Percentiles rank a stretch among this genome's conserved stretches.
These are phyloP conservation scores for Artemia sp. DNA, from an alignment of 2,888 invertebrate species.

Conservation along the genomic window DNA sequence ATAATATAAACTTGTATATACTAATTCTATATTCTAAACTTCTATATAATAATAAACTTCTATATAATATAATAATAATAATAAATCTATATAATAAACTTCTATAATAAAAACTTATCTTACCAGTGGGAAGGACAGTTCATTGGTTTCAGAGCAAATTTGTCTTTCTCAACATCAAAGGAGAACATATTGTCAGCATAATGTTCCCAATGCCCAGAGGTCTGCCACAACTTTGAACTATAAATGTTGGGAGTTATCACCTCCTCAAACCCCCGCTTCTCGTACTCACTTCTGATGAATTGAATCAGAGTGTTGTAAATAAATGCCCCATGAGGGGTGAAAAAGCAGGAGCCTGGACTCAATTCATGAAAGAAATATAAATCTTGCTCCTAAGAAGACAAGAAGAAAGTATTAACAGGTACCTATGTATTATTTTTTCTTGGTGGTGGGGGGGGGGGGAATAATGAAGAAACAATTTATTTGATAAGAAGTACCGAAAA, in stretches of 20 bases:
- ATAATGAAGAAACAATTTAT: too few relatives aligned
- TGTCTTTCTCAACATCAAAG: conserved; percentile 89
- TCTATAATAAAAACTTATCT: conserved; percentile 28
- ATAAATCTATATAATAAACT: not conserved
- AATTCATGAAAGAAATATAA: conserved; percentile 96
- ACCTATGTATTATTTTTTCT: too few relatives aligned
- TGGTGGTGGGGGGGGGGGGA: too few relatives aligned
- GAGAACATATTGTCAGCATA: conserved; percentile 93
- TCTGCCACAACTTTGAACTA: conserved; percentile 90
- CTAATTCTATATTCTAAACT: too few relatives aligned
- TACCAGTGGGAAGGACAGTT: conserved; percentile 97
- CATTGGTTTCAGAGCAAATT: conserved; percentile 94
- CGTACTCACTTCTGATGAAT: conserved; percentile 66
- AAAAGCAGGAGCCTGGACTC: conserved; percentile 96
- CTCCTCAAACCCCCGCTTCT: conserved; percentile 79
- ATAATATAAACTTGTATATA: not conserved
- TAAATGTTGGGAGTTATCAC: conserved; percentile 91
- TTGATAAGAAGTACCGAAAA: too few relatives aligned
- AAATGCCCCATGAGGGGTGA: conserved; percentile 86
- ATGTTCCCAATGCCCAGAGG: conserved; percentile 96
- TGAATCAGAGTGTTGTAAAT: conserved; percentile 87
- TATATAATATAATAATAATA: too few relatives aligned
- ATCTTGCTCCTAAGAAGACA: conserved; percentile 62
- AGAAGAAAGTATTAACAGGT: conserved; percentile 18
- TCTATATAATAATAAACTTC: too few relatives aligned